These are phyloP conservation scores for Villa cingulata DNA, from an alignment of 2,888 invertebrate genomes.

Conservation along the genomic window DNA sequence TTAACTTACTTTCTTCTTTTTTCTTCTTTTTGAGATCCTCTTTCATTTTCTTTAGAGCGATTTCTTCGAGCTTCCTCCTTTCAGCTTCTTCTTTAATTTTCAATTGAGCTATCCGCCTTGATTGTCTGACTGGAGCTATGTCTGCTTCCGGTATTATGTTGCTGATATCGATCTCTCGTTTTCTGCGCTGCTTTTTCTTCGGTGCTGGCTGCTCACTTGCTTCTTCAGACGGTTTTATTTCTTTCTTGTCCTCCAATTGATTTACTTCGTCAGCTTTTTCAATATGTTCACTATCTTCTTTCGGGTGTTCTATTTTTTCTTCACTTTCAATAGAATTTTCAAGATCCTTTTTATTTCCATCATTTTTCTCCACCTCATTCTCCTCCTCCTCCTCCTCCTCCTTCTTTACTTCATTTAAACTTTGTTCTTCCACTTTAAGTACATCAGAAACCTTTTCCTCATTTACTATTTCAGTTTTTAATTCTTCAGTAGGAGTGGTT, in stretches of 20 bases:
- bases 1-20: constrained; percentile 28
- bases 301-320: not conserved
- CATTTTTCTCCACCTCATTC: not conserved
- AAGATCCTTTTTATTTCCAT: not conserved
- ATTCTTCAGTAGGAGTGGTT: too few species aligned
- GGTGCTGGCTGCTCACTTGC: not conserved
- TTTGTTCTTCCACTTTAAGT: too few species aligned
- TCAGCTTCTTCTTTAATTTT: constrained; percentile 80
- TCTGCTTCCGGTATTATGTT: constrained; percentile 31
- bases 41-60: constrained; percentile 52
- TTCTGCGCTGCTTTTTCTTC: constrained; percentile 8
- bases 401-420: not conserved
- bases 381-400: not conserved
- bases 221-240: not conserved
- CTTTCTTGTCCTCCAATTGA: not conserved
- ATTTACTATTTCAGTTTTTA: too few species aligned
- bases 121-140: constrained; percentile 49
- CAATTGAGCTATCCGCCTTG: constrained; percentile 72
- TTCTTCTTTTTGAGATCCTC: constrained; percentile 46
- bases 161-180: constrained; percentile 27
- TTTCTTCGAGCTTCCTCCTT: constrained; percentile 57
- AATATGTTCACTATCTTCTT: not conserved
- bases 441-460: too few species aligned
- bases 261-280: not conserved
- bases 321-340: not conserved